phyloP scores from a whole-genome alignment of 2,113 vertebrate species.

The Formicarius rufipectus region DNA sequence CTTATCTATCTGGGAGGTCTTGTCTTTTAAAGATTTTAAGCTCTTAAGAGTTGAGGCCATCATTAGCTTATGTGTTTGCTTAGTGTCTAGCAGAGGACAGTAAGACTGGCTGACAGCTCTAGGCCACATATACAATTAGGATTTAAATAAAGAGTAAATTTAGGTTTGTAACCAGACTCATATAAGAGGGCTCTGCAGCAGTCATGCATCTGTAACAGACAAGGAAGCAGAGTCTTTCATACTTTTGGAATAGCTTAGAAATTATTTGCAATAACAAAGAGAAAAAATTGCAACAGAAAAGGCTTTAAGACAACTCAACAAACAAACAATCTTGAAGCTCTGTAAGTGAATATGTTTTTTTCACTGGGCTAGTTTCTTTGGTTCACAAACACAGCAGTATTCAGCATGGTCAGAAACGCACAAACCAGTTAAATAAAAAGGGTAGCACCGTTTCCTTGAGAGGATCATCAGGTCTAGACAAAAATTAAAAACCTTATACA shows the following conservation, averaged over 20 bases:
- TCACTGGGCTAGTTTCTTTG: background rate
- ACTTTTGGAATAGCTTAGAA: background rate
- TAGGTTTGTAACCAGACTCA: background rate
- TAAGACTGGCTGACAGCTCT: slow-evolving; percentile 50
- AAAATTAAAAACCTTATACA: background rate
- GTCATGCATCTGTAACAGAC: background rate
- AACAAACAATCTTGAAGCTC: background rate
- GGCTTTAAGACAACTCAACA: background rate
- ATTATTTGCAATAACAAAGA: background rate
- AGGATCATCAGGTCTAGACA: background rate
- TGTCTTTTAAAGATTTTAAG: slow-evolving; percentile 61
- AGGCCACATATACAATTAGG: slow-evolving; percentile 62
- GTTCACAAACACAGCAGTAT: background rate
- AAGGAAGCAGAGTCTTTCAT: background rate
- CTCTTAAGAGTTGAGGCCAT: slow-evolving; percentile 37
- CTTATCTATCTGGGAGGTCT: slow-evolving; percentile 59
- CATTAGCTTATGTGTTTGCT: slow-evolving; percentile 57
- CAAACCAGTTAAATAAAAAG: background rate
- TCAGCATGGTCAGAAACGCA: background rate
- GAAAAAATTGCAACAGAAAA: background rate
- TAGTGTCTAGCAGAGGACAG: slow-evolving; percentile 6
- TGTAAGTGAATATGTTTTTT: background rate
- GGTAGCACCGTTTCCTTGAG: background rate
- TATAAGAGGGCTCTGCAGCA: background rate
- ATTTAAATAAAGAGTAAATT: slow-evolving; percentile 35